A percentile compares a stretch with the other conserved stretches of the same genome.
These are phyloP conservation scores for Plusia festucae DNA, from an alignment of 2,888 invertebrate genomes.

Conservation along the genomic window DNA sequence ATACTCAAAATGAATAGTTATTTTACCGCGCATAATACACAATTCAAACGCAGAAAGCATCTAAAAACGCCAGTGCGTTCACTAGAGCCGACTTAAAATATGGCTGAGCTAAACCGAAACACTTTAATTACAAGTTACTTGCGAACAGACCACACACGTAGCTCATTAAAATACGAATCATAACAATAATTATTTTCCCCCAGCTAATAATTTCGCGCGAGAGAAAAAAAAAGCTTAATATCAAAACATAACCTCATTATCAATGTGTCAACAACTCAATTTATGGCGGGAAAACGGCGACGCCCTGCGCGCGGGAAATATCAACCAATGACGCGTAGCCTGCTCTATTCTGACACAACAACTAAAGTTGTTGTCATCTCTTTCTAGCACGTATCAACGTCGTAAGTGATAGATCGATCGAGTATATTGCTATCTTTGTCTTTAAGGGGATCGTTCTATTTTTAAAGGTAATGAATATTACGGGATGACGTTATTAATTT, in stretches of 20 bases:
- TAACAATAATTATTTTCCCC: conserved; percentile 85
- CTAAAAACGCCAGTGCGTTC: conserved; percentile 56
- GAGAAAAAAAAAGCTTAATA: conserved; percentile 78
- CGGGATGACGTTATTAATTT: conserved; percentile 85
- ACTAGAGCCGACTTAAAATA: conserved; percentile 75
- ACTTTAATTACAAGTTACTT: conserved; percentile 79
- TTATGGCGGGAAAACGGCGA: conserved; percentile 87
- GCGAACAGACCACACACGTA: conserved; percentile 84
- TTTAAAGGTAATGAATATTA: conserved; percentile 67
- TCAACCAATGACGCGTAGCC: conserved; percentile 77
- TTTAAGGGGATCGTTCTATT: conserved; percentile 62
- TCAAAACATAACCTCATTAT: conserved; percentile 88
- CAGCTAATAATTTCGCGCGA: conserved; percentile 86
- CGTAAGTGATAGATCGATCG: conserved; percentile 23
- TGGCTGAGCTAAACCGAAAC: conserved; percentile 75
- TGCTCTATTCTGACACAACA: conserved; percentile 55
- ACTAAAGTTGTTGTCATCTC: conserved; percentile 67
- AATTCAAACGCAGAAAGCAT: conserved; percentile 46
- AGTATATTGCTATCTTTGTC: conserved; percentile 47
- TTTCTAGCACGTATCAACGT: conserved; percentile 57
- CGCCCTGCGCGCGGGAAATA: conserved; percentile 81
- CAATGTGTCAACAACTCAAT: conserved; percentile 90
- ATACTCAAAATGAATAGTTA: conserved; percentile 33
- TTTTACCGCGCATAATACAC: conserved; percentile 34
- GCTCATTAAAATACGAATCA: conserved; percentile 84